Conservation (phyloP, 2,888 invertebrate genomes). For the Heliconius ismenius region DNA sequence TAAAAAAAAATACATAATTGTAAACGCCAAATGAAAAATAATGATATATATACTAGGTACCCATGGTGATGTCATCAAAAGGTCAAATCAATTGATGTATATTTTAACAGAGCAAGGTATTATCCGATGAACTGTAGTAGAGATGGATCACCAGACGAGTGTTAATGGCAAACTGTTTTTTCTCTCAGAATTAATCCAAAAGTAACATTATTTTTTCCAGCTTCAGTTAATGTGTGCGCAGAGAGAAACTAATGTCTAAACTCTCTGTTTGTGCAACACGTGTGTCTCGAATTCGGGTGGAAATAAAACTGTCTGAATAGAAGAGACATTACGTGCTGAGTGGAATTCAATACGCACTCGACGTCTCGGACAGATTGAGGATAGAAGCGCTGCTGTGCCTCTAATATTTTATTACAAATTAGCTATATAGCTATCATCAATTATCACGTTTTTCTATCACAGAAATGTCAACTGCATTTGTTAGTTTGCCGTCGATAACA, state of each 20-base stretch:
- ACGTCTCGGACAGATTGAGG: not conserved
- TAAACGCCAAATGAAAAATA: not conserved
- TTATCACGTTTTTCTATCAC: not conserved
- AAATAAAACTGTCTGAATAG: not conserved
- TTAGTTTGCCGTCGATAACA: not conserved
- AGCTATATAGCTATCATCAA: too few species aligned
- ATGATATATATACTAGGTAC: not conserved
- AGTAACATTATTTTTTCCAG: too few species aligned
- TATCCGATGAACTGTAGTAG: not conserved
- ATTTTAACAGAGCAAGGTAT: not conserved
- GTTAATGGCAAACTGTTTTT: too few species aligned
- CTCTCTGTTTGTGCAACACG: not conserved
- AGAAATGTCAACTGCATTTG: not conserved
- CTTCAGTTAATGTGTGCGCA: too few species aligned
- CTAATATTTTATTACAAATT: too few species aligned
- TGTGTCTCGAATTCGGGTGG: not conserved
- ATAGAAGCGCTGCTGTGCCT: not conserved
- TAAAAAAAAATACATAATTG: not conserved
- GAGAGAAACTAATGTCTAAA: not conserved
- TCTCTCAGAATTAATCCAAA: too few species aligned
- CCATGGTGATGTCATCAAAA: not conserved
- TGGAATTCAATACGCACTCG: too few species aligned
- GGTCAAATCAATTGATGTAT: not conserved
- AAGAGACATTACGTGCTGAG: not conserved
- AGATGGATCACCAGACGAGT: not conserved